A percentile compares a stretch with the other conserved stretches of the same genome.
Conservation (phyloP, 2,888 invertebrate species). For the Acrobasis suavella region DNA sequence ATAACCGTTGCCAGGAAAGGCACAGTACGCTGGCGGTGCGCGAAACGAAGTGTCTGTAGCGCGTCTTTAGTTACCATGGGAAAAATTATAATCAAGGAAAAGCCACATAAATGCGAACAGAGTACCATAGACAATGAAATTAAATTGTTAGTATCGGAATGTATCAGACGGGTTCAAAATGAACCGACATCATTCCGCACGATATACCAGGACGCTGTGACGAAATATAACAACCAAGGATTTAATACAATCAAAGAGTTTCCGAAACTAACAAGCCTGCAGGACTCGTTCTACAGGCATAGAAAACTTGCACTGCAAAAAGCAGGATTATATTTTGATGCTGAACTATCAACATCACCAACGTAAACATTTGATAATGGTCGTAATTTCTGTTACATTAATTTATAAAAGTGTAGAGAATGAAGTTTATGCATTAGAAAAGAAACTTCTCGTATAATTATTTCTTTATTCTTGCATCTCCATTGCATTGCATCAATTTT, state of each 20-base stretch:
- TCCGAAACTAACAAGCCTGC: background rate
- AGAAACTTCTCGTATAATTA: too few relatives aligned
- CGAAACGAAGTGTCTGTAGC: background rate
- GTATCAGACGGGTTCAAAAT: conserved; percentile 7
- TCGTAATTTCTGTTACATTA: too few relatives aligned
- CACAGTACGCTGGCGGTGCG: conserved; percentile 4
- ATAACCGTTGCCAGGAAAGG: background rate
- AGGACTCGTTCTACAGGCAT: conserved; percentile 10
- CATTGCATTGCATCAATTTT: too few relatives aligned
- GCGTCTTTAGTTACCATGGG: conserved; percentile 13
- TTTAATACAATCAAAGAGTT: conserved; percentile 12
- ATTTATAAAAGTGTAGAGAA: too few relatives aligned
- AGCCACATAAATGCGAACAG: conserved; percentile 12
- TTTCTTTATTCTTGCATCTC: too few relatives aligned
- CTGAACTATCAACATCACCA: background rate
- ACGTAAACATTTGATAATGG: background rate
- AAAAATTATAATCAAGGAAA: conserved; percentile 3
- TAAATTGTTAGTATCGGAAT: conserved; percentile 2
- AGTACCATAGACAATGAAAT: conserved; percentile 9
- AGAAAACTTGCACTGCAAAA: conserved; percentile 8
- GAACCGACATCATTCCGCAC: conserved; percentile 9
- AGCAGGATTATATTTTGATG: conserved; percentile 4
- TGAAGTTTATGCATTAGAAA: too few relatives aligned
- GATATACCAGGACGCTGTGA: conserved; percentile 4
- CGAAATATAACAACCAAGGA: conserved; percentile 1